Conservation (phyloP, 2,113 vertebrate genomes). For the Atrichornis clamosus region DNA sequence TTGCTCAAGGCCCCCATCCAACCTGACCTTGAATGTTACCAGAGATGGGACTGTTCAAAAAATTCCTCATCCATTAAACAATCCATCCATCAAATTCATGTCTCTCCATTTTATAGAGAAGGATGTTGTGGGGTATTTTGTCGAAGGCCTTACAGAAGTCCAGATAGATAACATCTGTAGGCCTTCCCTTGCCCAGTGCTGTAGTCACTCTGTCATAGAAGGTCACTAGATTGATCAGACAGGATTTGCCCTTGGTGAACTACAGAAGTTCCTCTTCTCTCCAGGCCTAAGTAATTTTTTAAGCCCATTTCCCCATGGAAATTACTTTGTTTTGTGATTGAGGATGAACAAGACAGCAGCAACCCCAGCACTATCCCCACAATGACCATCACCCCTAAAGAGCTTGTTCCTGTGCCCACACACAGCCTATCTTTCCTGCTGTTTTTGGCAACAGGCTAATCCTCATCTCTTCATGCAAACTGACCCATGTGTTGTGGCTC, state of each 20-base stretch:
- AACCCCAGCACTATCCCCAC: neutral
- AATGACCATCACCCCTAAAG: too few relatives aligned
- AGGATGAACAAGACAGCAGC: neutral
- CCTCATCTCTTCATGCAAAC: neutral
- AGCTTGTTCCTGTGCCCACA: neutral
- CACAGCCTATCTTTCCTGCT: accelerated
- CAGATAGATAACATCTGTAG: neutral
- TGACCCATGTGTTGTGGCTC: accelerated
- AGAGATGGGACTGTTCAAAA: too few relatives aligned
- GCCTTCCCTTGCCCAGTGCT: neutral
- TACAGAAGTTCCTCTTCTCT: neutral
- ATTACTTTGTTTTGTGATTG: neutral
- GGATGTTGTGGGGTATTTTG: neutral
- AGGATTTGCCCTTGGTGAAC: neutral
- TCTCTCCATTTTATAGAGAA: neutral
- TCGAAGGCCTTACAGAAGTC: neutral
- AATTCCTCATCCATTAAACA: neutral
- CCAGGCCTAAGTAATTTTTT: neutral
- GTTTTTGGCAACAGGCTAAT: accelerated
- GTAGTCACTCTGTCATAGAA: neutral
- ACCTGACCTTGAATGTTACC: neutral
- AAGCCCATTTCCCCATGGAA: neutral
- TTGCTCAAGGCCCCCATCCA: neutral
- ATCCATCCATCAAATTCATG: neutral
- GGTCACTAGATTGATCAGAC: neutral